Percentiles rank a stretch among this genome's conserved stretches.
Conservation (phyloP, 1,140 invertebrate species). For the Hylaeus anthracinus region DNA sequence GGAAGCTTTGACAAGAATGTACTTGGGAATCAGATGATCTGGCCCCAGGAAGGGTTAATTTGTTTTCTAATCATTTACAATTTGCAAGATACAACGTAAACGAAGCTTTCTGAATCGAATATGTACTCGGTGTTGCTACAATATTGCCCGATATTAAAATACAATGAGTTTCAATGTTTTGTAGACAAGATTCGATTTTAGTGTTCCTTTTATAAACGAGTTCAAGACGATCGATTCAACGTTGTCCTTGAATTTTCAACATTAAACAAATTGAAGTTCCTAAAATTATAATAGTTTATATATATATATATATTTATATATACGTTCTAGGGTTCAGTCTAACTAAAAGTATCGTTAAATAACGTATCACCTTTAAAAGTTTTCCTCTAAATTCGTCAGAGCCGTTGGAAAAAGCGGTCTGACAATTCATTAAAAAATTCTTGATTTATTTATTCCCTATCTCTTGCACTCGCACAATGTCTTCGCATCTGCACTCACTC, state of each 20-base stretch:
- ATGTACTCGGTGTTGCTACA: not conserved
- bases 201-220: constrained; percentile 20
- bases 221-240: constrained; percentile 55
- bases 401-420: constrained; percentile 38
- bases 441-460: constrained; percentile 38
- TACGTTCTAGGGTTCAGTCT: constrained; percentile 39
- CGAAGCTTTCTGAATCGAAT: no score
- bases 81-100: no score
- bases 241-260: constrained; percentile 44
- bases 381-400: constrained; percentile 36
- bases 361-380: constrained; percentile 44
- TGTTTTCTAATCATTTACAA: no score
- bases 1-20: no score
- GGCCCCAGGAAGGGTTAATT: no score
- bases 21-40: no score
- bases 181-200: constrained; percentile 54
- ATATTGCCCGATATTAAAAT: not conserved
- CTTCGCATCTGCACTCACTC: constrained; percentile 17
- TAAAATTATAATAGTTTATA: constrained; percentile 56
- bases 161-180: not conserved
- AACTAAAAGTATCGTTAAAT: constrained; percentile 42
- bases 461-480: constrained; percentile 25
- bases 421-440: constrained; percentile 49
- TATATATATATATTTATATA: not conserved
- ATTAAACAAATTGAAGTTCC: constrained; percentile 57